Conservation (phyloP, 1,140 invertebrate species). For the Rhagoletis pomonella region DNA sequence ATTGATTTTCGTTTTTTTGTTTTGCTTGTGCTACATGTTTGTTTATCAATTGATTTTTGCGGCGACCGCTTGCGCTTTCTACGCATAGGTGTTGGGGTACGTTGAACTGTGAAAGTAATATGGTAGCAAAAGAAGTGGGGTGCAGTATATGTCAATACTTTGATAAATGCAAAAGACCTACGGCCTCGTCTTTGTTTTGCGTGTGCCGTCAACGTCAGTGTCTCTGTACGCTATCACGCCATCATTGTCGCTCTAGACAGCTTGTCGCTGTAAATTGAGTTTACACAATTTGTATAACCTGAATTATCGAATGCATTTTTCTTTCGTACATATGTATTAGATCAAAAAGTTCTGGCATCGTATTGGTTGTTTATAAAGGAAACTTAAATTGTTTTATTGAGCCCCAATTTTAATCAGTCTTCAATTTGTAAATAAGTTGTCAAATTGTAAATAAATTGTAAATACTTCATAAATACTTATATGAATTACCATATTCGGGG, state of each 20-base stretch:
- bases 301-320: neutral
- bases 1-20: conserved; percentile 52
- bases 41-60: conserved; percentile 47
- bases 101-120: conserved; percentile 29
- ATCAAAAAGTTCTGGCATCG: no score
- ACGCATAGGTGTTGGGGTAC: conserved; percentile 38
- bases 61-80: conserved; percentile 34
- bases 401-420: no score
- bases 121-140: conserved; percentile 19
- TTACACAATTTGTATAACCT: conserved; percentile 20
- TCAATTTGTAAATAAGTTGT: no score
- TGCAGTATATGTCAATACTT: conserved; percentile 13
- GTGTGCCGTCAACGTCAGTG: neutral
- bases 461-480: no score
- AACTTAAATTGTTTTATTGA: no score
- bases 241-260: conserved; percentile 14
- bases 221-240: conserved; percentile 9
- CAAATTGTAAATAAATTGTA: no score
- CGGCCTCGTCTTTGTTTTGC: conserved; percentile 26
- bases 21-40: conserved; percentile 29
- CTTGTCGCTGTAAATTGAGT: conserved; percentile 46
- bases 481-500: no score
- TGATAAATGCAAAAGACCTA: conserved; percentile 48
- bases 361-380: no score
- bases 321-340: no score